Conservation (phyloP, 2,113 vertebrate genomes). For the Sinocyclocheilus maitianheensis region DNA sequence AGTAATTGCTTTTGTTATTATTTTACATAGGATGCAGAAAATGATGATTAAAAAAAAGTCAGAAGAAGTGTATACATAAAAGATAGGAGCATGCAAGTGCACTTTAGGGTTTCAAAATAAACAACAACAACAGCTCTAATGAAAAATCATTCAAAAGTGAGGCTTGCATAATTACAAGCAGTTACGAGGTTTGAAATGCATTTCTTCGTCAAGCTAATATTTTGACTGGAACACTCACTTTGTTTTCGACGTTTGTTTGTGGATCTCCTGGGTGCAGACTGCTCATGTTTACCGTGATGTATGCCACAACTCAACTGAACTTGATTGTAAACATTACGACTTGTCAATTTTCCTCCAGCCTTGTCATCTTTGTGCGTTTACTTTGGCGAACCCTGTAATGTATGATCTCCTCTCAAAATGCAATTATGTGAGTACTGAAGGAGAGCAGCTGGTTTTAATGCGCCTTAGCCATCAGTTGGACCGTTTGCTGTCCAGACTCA, state of each 20-base stretch:
- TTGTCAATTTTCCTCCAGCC: not conserved
- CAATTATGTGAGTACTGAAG: constrained; percentile 41
- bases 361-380: constrained; percentile 3
- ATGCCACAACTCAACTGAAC: not conserved
- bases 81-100: not conserved
- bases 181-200: not conserved
- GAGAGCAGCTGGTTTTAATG: constrained; percentile 53
- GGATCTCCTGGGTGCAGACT: not conserved
- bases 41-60: not conserved
- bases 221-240: constrained; percentile 16
- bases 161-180: not conserved
- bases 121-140: not conserved
- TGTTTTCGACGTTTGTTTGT: constrained; percentile 1
- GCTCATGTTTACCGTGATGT: constrained; percentile 19
- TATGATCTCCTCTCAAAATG: constrained; percentile 25
- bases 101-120: constrained; percentile 11
- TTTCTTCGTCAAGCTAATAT: not conserved
- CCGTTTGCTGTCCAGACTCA: constrained; percentile 48
- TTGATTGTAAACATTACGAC: not conserved
- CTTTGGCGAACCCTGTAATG: not conserved
- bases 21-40: constrained; percentile 8
- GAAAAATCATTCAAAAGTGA: not conserved
- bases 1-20: not conserved
- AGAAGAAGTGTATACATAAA: not conserved
- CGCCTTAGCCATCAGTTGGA: constrained; percentile 57